A percentile compares a stretch with the other conserved stretches of the same genome.
These are phyloP conservation scores for Automeris io DNA, from an alignment of 2,888 invertebrate genomes.

Conservation along the genomic window DNA sequence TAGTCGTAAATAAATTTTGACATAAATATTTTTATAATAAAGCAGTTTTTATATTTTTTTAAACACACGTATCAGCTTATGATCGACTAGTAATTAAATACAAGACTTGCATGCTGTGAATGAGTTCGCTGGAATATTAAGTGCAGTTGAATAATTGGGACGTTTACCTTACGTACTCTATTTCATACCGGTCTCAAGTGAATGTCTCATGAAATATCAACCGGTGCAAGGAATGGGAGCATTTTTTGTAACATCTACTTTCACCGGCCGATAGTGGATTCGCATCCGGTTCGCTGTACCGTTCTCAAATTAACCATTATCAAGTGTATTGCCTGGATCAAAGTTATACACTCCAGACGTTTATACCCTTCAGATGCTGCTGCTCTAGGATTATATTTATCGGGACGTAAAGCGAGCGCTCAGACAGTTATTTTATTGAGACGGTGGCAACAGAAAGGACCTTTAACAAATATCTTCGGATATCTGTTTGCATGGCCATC, in stretches of 20 bases:
- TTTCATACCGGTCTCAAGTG: conserved; percentile 39
- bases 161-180: conserved; percentile 9
- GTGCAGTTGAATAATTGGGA: conserved; percentile 2
- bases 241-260: conserved; percentile 75
- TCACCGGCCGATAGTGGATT: conserved; percentile 67
- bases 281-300: conserved; percentile 68
- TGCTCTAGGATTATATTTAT: background rate
- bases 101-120: background rate
- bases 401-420: no score
- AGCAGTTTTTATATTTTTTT: no score
- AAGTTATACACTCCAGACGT: background rate
- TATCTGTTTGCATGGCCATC: no score
- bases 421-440: no score
- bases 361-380: background rate
- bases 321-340: conserved; percentile 28
- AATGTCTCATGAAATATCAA: conserved; percentile 72
- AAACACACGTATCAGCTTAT: conserved; percentile 9
- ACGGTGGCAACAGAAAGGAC: no score
- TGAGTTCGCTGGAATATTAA: conserved; percentile 1
- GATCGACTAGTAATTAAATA: background rate
- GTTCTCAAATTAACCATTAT: conserved; percentile 55
- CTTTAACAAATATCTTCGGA: no score
- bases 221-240: conserved; percentile 69
- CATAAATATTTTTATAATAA: no score
- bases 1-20: no score